Evolutionary conservation across 2,113 vertebrate species (phyloP).

Genomic region (Burhinus oedicnemus): DNA sequence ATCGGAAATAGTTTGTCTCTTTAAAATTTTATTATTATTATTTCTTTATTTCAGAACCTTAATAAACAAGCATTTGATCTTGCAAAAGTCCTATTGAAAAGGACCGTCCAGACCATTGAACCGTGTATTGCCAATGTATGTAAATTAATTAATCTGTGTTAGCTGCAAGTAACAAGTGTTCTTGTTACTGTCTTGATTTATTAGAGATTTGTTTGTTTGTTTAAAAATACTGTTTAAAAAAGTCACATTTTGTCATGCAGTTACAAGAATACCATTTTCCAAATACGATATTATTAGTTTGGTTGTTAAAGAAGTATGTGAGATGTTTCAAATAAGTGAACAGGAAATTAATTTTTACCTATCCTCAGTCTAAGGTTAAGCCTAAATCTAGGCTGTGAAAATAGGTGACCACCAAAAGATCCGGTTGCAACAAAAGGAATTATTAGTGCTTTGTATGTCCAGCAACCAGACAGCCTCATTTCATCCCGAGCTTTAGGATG

Average conservation of each 20-base stretch:
- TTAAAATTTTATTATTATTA: not conserved
- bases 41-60: constrained; percentile 86
- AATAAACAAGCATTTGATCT: constrained; percentile 99
- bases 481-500: not conserved
- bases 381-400: not conserved
- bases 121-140: constrained; percentile 96
- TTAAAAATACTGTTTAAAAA: not conserved
- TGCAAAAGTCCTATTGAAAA: constrained; percentile 95
- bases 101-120: constrained; percentile 97
- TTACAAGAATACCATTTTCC: not conserved
- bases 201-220: not conserved
- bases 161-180: not conserved
- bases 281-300: not conserved
- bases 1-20: not conserved
- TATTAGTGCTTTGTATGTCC: not conserved
- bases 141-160: constrained; percentile 9
- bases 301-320: not conserved
- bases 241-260: not conserved
- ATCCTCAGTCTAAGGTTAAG: not conserved
- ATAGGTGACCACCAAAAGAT: not conserved
- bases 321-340: not conserved
- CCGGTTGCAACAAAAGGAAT: not conserved
- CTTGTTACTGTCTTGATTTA: not conserved
- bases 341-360: not conserved
- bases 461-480: not conserved